Percentiles rank a stretch among this genome's conserved stretches.
Conservation (phyloP, 1,140 invertebrate species). For the Drosophila tsacasi region DNA sequence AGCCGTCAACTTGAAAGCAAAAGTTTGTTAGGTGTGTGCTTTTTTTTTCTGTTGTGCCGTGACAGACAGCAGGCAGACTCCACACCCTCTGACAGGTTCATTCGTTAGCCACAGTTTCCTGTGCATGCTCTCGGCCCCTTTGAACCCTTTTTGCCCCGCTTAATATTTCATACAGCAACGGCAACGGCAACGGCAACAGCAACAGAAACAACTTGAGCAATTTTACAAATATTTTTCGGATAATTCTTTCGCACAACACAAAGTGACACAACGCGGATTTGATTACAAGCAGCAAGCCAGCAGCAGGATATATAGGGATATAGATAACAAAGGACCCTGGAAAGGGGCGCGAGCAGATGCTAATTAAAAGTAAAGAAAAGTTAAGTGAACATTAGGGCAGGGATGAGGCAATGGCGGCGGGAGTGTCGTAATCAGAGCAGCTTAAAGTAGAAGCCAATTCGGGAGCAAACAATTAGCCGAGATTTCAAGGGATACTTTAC, state of each 20-base stretch:
- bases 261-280: constrained; percentile 78
- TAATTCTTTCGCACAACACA: constrained; percentile 47
- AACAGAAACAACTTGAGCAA: constrained; percentile 55
- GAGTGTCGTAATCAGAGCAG: constrained; percentile 57
- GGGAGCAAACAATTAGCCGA: constrained; percentile 38
- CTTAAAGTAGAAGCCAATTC: constrained; percentile 53
- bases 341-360: constrained; percentile 21
- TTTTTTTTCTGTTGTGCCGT: constrained; percentile 2
- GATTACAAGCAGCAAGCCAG: constrained; percentile 63
- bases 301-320: constrained; percentile 21
- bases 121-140: constrained; percentile 70
- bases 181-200: not conserved
- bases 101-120: constrained; percentile 81
- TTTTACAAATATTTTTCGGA: constrained; percentile 79
- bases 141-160: constrained; percentile 63
- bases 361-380: constrained; percentile 83
- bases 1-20: constrained; percentile 73
- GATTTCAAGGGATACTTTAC: constrained; percentile 6
- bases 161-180: constrained; percentile 68
- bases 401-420: not conserved
- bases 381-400: constrained; percentile 17
- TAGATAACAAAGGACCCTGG: constrained; percentile 30
- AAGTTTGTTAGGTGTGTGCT: constrained; percentile 71
- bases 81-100: constrained; percentile 3
- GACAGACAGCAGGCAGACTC: constrained; percentile 52